Conservation (phyloP, 2,888 invertebrate genomes). For the Cosmorhoe ocellata region DNA sequence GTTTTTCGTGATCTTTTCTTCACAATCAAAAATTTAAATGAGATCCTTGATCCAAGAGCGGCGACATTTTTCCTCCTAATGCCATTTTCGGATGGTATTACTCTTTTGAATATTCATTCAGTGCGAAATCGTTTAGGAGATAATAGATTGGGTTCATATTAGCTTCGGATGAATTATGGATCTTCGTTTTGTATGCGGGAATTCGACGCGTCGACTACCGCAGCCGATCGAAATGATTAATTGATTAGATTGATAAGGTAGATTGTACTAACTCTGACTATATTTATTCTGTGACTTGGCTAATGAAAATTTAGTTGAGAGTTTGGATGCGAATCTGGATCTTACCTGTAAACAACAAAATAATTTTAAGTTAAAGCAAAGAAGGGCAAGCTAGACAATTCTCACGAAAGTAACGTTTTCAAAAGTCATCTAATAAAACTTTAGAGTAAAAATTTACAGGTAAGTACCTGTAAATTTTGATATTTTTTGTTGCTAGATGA, state of each 20-base stretch:
- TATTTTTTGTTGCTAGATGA: too few species aligned
- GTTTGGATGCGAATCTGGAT: slow-evolving; percentile 1
- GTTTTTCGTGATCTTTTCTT: slow-evolving; percentile 50
- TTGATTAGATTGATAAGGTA: slow-evolving; percentile 38
- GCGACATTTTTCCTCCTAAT: slow-evolving; percentile 64
- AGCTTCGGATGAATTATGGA: slow-evolving; percentile 70
- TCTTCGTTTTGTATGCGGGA: slow-evolving; percentile 61
- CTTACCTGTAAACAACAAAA: slow-evolving; percentile 39
- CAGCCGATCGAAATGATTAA: slow-evolving; percentile 53
- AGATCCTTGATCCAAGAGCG: slow-evolving; percentile 62
- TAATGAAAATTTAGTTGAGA: background rate
- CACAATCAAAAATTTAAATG: slow-evolving; percentile 79
- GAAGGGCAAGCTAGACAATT: too few species aligned
- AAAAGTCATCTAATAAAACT: too few species aligned
- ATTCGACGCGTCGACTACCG: slow-evolving; percentile 51
- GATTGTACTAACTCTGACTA: slow-evolving; percentile 11
- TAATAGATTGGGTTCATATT: slow-evolving; percentile 79
- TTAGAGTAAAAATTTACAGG: too few species aligned
- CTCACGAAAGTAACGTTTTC: too few species aligned
- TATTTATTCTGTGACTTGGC: slow-evolving; percentile 14
- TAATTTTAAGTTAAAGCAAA: background rate
- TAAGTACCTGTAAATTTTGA: too few species aligned
- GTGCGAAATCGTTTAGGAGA: slow-evolving; percentile 78
- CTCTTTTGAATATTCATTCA: slow-evolving; percentile 78
- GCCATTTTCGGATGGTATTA: slow-evolving; percentile 75